Evolutionary conservation across 2,797 vertebrate species (phyloP), one percentile per base, ranked within the genome.

Genomic region (Alauda arvensis): DNA sequence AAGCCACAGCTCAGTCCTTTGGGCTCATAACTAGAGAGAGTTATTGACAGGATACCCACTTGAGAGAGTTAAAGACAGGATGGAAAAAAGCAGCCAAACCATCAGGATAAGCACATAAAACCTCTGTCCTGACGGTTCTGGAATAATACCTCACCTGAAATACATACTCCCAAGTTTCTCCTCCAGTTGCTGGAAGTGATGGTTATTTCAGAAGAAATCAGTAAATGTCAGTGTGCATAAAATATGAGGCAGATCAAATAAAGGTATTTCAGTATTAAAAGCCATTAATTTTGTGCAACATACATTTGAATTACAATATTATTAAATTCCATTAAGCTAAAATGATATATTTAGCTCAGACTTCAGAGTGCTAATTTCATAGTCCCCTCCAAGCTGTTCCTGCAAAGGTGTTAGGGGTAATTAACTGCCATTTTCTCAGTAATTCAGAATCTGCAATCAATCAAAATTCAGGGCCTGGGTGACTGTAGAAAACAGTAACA

Each of bases 351-450:
- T 93, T 96, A 93, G 94, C 92, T 94, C 83, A 88, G 93, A 74
- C 85, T 94, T 91, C 75, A 85, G 76, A 93, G 92, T 95, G 94
- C 72, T 96, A 96, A 97, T 96, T 96, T 96, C 94, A 95, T 84
- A 94, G 96, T 87, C 60, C 60, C 77, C 88, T 94, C 94, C 94
- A 95, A 96, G 85, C 79, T 90, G 93, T 95, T 96, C 87, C 88
- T 92, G 77, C 75, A 84, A 92, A 97, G 95, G 96, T 97, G 96
- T 96, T 96, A 94, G 93, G 89, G 87, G 71, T 96, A 97, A 97
- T 97, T 97, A 97, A 96, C 94, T 96, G 93, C 92, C 85, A 94
- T 96, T 96, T 97, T 96, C 95, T 95, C 95, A 94, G 95, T 94
- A 89, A 95, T 94, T 96, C 89, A 6, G 91, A 95, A 96, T 95